Evolutionary conservation across 2,113 vertebrate species (phyloP).

Genomic region (Pyxicephalus adspersus): DNA sequence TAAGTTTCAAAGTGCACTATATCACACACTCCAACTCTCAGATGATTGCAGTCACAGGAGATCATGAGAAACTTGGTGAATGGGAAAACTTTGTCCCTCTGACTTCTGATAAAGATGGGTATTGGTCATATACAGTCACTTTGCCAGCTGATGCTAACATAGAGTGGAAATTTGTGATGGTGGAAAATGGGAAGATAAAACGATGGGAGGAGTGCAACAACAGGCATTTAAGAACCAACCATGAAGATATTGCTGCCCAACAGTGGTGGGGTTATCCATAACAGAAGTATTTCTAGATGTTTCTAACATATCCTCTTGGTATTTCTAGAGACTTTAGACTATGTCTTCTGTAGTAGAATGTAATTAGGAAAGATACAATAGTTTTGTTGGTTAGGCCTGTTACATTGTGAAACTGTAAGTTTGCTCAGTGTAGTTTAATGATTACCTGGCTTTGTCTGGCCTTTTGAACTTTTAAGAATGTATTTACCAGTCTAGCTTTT

Average conservation of each 20-base stretch:
- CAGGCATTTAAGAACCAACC: constrained; percentile 78
- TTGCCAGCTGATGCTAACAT: constrained; percentile 78
- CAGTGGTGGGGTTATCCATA: constrained; percentile 83
- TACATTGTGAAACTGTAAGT: no score
- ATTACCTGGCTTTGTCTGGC: constrained; percentile 5
- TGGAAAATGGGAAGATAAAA: constrained; percentile 81
- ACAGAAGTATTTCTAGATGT: not conserved
- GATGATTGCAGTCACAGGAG: constrained; percentile 81
- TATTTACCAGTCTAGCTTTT: not conserved
- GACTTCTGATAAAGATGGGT: constrained; percentile 73
- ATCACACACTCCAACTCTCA: constrained; percentile 72
- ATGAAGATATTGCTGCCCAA: constrained; percentile 74
- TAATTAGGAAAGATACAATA: not conserved
- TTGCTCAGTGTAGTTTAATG: not conserved
- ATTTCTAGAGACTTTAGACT: not conserved
- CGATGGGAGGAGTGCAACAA: constrained; percentile 95
- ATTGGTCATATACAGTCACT: constrained; percentile 78
- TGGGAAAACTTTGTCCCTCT: constrained; percentile 83
- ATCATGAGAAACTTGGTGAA: constrained; percentile 81
- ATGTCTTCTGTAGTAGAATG: no score
- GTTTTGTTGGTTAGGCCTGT: not conserved
- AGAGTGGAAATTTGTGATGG: constrained; percentile 92
- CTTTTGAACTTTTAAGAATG: not conserved
- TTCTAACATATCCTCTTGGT: no score
- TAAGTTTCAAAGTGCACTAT: constrained; percentile 89